phyloP scores from a whole-genome alignment of 2,797 vertebrate genomes.

The Euthynnus affinis region DNA sequence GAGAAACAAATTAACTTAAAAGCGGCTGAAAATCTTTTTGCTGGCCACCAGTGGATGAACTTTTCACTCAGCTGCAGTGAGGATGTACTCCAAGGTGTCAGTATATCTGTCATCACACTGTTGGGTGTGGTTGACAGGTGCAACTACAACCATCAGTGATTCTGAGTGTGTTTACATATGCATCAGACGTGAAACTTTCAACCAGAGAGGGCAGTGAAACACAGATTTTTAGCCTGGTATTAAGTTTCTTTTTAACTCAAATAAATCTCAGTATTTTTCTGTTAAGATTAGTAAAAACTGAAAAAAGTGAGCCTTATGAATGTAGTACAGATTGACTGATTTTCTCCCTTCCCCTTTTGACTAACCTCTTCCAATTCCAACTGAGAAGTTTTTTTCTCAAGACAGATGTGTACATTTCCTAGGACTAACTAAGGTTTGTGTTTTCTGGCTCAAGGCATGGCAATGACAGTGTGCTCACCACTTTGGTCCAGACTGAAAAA shows the following conservation, averaged over 20 bases:
- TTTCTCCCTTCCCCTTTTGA: background rate
- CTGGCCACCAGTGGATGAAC: background rate
- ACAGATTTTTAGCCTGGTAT: no score
- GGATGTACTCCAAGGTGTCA: background rate
- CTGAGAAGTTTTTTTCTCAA: no score
- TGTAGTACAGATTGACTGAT: background rate
- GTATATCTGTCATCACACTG: background rate
- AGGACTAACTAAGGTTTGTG: no score
- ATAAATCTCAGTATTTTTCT: no score
- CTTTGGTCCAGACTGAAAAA: no score
- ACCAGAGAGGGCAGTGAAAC: no score
- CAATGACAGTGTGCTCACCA: no score
- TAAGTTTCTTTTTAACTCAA: no score
- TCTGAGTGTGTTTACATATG: background rate
- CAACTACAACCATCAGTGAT: background rate
- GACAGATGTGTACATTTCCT: no score
- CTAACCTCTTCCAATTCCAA: background rate
- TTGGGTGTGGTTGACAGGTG: background rate
- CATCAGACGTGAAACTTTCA: no score
- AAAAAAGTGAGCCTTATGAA: background rate
- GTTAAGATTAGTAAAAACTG: no score
- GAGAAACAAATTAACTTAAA: background rate
- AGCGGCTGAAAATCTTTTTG: background rate
- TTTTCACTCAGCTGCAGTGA: background rate
- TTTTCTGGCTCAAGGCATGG: no score